Evolutionary conservation across 1,140 invertebrate genomes (phyloP).

Genomic region (Drosophila gunungcola): DNA sequence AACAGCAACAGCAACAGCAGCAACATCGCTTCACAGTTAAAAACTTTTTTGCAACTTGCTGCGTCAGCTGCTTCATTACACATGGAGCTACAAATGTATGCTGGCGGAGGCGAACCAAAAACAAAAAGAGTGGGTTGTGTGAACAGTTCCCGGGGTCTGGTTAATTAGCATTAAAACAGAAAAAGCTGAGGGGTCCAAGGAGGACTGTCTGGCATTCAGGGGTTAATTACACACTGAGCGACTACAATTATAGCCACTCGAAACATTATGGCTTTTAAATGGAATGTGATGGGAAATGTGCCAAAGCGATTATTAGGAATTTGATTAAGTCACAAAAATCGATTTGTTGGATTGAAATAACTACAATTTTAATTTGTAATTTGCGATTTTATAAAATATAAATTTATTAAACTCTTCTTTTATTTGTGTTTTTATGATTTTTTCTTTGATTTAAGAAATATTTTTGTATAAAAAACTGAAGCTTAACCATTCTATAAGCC

Average conservation of each 20-base stretch:
- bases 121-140: constrained; percentile 13
- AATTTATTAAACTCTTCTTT: no score
- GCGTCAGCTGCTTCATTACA: constrained; percentile 83
- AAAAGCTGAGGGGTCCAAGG: constrained; percentile 4
- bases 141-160: not conserved
- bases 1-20: constrained; percentile 24
- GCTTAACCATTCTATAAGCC: no score
- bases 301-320: constrained; percentile 23
- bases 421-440: no score
- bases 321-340: constrained; percentile 5
- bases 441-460: not conserved
- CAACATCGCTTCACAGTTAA: constrained; percentile 60
- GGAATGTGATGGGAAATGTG: constrained; percentile 23
- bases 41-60: constrained; percentile 75
- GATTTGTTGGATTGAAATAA: constrained; percentile 2
- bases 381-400: not conserved
- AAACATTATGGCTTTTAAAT: constrained; percentile 17
- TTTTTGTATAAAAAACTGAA: not conserved
- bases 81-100: constrained; percentile 55
- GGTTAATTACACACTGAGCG: constrained; percentile 33
- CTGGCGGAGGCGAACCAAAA: constrained; percentile 16
- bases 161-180: constrained; percentile 37
- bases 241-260: constrained; percentile 28
- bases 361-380: constrained; percentile 14
- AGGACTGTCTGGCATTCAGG: constrained; percentile 10